Percentiles rank a stretch among this genome's conserved stretches.
phyloP scores from a whole-genome alignment of 2,888 invertebrate species.

The Steinernema carpocapsae region DNA sequence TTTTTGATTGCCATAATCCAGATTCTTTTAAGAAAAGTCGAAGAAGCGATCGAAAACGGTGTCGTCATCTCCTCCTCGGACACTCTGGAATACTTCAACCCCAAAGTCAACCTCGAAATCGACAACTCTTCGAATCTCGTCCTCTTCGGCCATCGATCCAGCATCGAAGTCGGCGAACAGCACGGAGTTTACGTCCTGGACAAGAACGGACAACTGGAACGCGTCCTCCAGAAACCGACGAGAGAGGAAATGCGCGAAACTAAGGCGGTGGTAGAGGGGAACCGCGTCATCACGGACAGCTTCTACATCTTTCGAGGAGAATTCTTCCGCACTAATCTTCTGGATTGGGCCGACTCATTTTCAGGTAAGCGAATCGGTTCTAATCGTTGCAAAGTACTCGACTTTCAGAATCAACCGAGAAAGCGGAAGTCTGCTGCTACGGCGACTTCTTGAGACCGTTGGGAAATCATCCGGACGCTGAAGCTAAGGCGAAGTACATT shows the following conservation, averaged over 20 bases:
- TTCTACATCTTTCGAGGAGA: neutral
- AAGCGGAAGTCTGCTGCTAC: neutral
- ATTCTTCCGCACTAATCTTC: neutral
- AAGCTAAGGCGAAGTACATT: neutral
- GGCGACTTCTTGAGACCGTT: slow-evolving; percentile 1
- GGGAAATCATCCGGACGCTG: neutral
- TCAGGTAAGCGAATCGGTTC: neutral
- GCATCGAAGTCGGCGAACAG: neutral
- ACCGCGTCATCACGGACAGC: slow-evolving; percentile 5
- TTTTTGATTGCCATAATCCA: neutral
- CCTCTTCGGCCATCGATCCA: slow-evolving; percentile 12
- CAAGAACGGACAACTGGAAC: neutral
- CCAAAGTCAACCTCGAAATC: neutral
- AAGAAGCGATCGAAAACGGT: neutral
- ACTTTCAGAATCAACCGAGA: neutral
- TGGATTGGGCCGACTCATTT: neutral
- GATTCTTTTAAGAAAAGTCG: neutral
- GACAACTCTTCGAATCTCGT: neutral
- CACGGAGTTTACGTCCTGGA: slow-evolving; percentile 14
- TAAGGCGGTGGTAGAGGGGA: neutral
- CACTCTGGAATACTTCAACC: slow-evolving; percentile 17
- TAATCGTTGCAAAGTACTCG: no score
- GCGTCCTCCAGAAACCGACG: slow-evolving; percentile 20
- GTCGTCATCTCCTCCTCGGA: slow-evolving; percentile 7
- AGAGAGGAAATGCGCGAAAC: neutral